These are phyloP conservation scores for Epicampocera succincta DNA, from an alignment of 2,888 invertebrate species.

Conservation along the genomic window DNA sequence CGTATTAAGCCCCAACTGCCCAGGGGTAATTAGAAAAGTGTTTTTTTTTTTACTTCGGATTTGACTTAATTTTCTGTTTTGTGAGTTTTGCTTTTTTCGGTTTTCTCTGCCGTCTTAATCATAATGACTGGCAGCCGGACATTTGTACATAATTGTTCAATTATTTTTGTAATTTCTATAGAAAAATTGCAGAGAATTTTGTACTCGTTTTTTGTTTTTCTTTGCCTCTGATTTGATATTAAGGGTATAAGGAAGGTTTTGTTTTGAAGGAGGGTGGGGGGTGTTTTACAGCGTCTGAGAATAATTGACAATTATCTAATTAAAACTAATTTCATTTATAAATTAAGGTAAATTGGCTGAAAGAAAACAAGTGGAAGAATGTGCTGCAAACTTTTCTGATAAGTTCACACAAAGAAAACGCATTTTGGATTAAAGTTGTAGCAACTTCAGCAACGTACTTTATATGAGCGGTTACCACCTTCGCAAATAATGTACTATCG, in stretches of 20 bases:
- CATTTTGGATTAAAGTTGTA: no score
- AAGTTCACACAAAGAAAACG: no score
- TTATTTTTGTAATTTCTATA: slow-evolving; percentile 73
- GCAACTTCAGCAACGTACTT: no score
- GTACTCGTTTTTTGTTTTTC: not conserved
- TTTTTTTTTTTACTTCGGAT: slow-evolving; percentile 72
- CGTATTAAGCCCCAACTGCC: slow-evolving; percentile 75
- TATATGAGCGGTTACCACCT: no score
- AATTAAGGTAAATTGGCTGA: slow-evolving; percentile 30
- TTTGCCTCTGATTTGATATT: slow-evolving; percentile 20
- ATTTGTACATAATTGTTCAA: slow-evolving; percentile 81
- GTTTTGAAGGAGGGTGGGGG: not conserved
- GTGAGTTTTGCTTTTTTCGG: slow-evolving; percentile 29
- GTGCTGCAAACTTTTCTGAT: not conserved
- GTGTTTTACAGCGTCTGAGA: slow-evolving; percentile 47
- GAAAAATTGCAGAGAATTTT: slow-evolving; percentile 41
- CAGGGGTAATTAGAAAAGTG: slow-evolving; percentile 80
- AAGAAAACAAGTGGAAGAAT: not conserved
- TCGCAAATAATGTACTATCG: no score
- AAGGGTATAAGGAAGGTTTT: slow-evolving; percentile 23
- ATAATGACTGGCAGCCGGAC: slow-evolving; percentile 79
- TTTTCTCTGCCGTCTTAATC: slow-evolving; percentile 72
- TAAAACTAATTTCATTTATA: slow-evolving; percentile 58
- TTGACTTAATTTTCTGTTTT: slow-evolving; percentile 70
- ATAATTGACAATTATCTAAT: slow-evolving; percentile 65